phyloP scores from a whole-genome alignment of 2,113 vertebrate species.

The Ceyx melanurus region DNA sequence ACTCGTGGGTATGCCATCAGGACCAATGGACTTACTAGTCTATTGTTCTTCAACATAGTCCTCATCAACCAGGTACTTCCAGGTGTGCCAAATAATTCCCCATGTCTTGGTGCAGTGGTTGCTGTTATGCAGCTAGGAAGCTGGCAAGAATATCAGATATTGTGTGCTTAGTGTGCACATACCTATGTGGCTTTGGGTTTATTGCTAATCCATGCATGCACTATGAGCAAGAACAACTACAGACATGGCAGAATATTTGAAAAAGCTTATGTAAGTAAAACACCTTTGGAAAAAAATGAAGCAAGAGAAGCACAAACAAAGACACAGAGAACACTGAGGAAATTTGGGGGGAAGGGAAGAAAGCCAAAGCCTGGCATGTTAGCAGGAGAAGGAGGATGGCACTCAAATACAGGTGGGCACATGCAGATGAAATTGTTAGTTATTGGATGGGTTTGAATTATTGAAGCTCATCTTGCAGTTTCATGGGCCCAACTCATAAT shows the following conservation, averaged over 20 bases:
- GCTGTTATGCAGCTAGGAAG: not conserved
- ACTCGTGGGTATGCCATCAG: too few relatives aligned
- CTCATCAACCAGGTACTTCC: not conserved
- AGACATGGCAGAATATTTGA: not conserved
- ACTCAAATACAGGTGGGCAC: not conserved
- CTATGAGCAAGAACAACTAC: not conserved
- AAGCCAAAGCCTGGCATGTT: not conserved
- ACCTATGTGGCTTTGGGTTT: not conserved
- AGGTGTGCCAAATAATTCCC: not conserved
- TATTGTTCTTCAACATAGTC: too few relatives aligned
- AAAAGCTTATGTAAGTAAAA: not conserved
- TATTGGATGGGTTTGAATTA: not conserved
- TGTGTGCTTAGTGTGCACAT: not conserved
- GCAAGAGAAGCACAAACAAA: not conserved
- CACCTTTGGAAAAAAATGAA: not conserved
- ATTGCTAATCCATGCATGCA: fast-evolving
- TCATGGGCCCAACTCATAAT: not conserved
- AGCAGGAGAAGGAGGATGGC: not conserved
- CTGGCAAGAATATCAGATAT: not conserved
- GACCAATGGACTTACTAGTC: too few relatives aligned
- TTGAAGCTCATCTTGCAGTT: not conserved
- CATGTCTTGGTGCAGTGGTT: not conserved
- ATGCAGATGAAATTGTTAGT: not conserved
- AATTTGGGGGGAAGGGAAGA: not conserved
- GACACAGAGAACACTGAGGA: not conserved